Evolutionary conservation across 2,888 invertebrate genomes (phyloP).

Genomic region (Parnassius mnemosyne): DNA sequence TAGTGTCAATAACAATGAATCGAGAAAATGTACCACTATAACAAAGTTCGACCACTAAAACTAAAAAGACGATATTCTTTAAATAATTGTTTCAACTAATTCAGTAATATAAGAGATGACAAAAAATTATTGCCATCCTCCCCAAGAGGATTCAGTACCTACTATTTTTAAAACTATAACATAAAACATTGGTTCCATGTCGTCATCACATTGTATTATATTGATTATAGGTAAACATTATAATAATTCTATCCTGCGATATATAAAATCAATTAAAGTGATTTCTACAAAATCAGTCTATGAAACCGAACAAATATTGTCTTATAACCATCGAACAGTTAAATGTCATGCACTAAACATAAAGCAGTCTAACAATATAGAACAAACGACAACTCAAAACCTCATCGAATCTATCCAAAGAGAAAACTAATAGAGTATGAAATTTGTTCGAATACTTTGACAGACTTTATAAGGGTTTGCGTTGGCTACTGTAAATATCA

Average conservation of each 20-base stretch:
- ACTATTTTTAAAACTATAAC: slow-evolving; percentile 4
- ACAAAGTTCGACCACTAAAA: not conserved
- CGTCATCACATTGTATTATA: slow-evolving; percentile 19
- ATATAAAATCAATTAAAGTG: slow-evolving; percentile 13
- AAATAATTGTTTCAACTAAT: not conserved
- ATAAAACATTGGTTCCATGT: slow-evolving; percentile 22
- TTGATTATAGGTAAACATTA: slow-evolving; percentile 3
- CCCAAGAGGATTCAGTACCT: too few relatives aligned
- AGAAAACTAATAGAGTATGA: slow-evolving; percentile 2
- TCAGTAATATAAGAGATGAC: not conserved
- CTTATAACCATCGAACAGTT: slow-evolving; percentile 11
- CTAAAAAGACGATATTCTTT: not conserved
- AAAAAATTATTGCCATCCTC: not conserved
- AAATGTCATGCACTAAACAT: slow-evolving; percentile 33
- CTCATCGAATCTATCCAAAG: slow-evolving; percentile 17
- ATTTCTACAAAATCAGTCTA: slow-evolving; percentile 31
- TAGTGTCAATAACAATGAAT: not conserved
- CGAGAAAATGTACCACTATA: not conserved
- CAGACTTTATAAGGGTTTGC: slow-evolving; percentile 15
- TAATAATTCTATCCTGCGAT: slow-evolving; percentile 12
- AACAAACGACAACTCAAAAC: slow-evolving; percentile 8
- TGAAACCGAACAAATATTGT: slow-evolving; percentile 27
- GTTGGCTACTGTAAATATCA: slow-evolving; percentile 37
- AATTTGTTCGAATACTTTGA: slow-evolving; percentile 10
- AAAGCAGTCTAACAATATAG: slow-evolving; percentile 30